These are phyloP conservation scores for Leptocoma aspasia DNA, from an alignment of 2,113 vertebrate genomes.

Conservation along the genomic window DNA sequence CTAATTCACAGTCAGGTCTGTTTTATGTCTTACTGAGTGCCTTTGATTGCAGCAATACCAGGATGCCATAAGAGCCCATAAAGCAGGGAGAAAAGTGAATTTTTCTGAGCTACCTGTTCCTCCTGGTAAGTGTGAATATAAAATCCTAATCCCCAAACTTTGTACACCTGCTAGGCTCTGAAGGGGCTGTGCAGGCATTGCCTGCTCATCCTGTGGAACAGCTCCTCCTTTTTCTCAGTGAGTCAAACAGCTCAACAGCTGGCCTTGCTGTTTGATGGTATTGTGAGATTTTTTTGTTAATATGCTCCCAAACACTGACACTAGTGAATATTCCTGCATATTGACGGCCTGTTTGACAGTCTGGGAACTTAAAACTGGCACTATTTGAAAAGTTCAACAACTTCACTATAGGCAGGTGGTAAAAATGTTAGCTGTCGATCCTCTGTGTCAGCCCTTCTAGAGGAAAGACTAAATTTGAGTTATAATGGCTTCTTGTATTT, in stretches of 20 bases:
- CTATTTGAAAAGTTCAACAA: not conserved
- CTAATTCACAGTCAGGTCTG: not conserved
- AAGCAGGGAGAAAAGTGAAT: constrained; percentile 84
- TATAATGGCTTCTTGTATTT: not conserved
- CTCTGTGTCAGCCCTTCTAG: not conserved
- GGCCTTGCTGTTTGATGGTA: not conserved
- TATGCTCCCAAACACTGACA: not conserved
- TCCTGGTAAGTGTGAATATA: constrained; percentile 77
- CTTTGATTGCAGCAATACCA: constrained; percentile 90
- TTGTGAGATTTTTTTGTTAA: not conserved
- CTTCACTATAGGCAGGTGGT: not conserved
- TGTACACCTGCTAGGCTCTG: not conserved
- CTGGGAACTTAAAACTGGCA: not conserved
- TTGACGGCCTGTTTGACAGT: not conserved
- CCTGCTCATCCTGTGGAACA: not conserved
- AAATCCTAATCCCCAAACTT: not conserved
- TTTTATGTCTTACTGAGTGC: not conserved
- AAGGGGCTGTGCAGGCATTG: not conserved
- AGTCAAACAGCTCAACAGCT: not conserved
- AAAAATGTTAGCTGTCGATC: not conserved
- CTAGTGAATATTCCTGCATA: not conserved
- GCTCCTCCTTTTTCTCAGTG: not conserved
- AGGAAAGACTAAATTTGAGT: not conserved
- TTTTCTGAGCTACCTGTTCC: constrained; percentile 91
- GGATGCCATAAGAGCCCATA: constrained; percentile 86